phyloP scores from a whole-genome alignment of 2,888 invertebrate species.

The Allygus modestus region DNA sequence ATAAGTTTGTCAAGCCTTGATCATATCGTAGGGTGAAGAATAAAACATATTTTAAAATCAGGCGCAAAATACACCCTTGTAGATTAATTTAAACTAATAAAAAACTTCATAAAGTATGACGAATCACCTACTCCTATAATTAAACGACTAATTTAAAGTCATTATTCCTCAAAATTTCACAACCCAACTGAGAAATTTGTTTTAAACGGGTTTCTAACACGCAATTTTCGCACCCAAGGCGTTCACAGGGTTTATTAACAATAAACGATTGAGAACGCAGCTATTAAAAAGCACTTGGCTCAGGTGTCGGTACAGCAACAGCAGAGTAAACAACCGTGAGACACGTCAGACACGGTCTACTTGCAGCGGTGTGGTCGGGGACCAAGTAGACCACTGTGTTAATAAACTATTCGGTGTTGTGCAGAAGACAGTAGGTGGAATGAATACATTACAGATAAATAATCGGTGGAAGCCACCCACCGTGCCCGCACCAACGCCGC shows the following conservation, averaged over 20 bases:
- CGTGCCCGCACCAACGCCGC: background rate
- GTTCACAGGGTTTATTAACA: slow-evolving; percentile 1
- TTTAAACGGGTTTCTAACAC: background rate
- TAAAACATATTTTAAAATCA: too few relatives aligned
- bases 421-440: slow-evolving; percentile 43
- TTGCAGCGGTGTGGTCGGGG: background rate
- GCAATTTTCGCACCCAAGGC: slow-evolving; percentile 3
- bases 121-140: too few relatives aligned
- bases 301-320: background rate
- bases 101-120: too few relatives aligned
- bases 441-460: slow-evolving; percentile 51
- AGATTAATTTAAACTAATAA: too few relatives aligned
- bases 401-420: slow-evolving; percentile 43
- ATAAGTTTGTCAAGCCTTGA: too few relatives aligned
- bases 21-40: too few relatives aligned
- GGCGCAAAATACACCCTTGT: too few relatives aligned
- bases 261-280: slow-evolving; percentile 6
- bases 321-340: background rate
- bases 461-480: slow-evolving; percentile 39
- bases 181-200: background rate
- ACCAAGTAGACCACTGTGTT: slow-evolving; percentile 27
- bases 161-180: background rate
- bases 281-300: slow-evolving; percentile 26
- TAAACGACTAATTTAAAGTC: background rate
- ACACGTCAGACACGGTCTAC: slow-evolving; percentile 4